Conservation (phyloP, 2,113 vertebrate species). For the Patagioenas fasciata region DNA sequence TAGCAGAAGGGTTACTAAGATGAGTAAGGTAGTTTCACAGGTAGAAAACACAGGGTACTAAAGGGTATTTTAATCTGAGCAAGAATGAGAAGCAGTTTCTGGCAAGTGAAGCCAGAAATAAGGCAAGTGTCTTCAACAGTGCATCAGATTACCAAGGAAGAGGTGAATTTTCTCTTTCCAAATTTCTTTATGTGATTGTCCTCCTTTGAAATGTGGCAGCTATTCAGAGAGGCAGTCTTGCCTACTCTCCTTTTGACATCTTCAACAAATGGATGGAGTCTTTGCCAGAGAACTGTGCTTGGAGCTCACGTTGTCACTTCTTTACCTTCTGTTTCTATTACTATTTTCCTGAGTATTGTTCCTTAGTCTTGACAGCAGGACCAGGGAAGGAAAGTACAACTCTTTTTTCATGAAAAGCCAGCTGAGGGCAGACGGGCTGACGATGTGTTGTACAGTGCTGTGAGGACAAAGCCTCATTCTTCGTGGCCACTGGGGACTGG, state of each 20-base stretch:
- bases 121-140: background rate
- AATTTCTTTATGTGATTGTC: background rate
- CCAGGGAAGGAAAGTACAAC: background rate
- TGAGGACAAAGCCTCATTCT: background rate
- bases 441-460: background rate
- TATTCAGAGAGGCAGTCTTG: background rate
- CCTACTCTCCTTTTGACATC: background rate
- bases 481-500: accelerated
- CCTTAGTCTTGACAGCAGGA: background rate
- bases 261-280: background rate
- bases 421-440: accelerated
- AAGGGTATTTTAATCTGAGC: background rate
- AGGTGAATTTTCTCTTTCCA: background rate
- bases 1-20: background rate
- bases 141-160: background rate
- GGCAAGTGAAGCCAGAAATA: background rate
- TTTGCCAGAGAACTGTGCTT: background rate
- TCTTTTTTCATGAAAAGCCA: background rate
- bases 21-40: accelerated
- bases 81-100: background rate
- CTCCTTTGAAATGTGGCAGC: background rate
- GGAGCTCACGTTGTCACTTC: accelerated
- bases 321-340: background rate
- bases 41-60: background rate
- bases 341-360: background rate